A percentile compares a stretch with the other conserved stretches of the same genome.
These are phyloP conservation scores for Nesoenas mayeri DNA, from an alignment of 2,113 vertebrate genomes.

Conservation along the genomic window DNA sequence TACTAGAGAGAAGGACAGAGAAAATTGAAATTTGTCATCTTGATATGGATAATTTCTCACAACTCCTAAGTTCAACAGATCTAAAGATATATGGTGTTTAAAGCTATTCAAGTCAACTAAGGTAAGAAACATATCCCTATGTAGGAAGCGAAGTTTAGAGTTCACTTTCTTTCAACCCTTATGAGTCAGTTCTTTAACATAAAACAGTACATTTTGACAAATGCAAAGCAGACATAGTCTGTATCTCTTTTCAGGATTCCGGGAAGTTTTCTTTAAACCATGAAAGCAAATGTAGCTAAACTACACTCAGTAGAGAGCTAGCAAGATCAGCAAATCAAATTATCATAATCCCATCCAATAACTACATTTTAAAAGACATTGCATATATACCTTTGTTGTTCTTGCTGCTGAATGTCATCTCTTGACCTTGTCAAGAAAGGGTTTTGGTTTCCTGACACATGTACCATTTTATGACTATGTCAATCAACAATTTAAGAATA, in stretches of 20 bases:
- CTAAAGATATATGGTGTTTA: not conserved
- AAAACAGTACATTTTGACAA: not conserved
- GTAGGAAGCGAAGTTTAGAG: not conserved
- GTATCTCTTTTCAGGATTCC: not conserved
- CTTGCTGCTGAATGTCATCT: not conserved
- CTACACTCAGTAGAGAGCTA: not conserved
- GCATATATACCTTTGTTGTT: not conserved
- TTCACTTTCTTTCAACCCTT: not conserved
- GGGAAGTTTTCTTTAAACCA: not conserved
- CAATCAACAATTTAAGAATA: not conserved
- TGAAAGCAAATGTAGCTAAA: not conserved
- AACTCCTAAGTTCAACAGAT: not conserved
- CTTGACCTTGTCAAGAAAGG: not conserved
- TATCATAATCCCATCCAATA: not conserved
- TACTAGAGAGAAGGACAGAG: slow-evolving; percentile 79
- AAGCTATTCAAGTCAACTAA: not conserved
- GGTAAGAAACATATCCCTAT: not conserved
- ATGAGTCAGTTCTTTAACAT: not conserved
- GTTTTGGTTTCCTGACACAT: not conserved
- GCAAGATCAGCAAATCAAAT: not conserved
- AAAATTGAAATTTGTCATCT: not conserved
- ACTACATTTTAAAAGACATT: not conserved
- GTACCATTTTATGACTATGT: not conserved
- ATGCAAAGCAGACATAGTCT: not conserved
- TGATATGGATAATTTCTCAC: not conserved